Base-by-base conservation (phyloP, 2,113 vertebrate genomes). In the Sarotherodon lohbergeri region DNA sequence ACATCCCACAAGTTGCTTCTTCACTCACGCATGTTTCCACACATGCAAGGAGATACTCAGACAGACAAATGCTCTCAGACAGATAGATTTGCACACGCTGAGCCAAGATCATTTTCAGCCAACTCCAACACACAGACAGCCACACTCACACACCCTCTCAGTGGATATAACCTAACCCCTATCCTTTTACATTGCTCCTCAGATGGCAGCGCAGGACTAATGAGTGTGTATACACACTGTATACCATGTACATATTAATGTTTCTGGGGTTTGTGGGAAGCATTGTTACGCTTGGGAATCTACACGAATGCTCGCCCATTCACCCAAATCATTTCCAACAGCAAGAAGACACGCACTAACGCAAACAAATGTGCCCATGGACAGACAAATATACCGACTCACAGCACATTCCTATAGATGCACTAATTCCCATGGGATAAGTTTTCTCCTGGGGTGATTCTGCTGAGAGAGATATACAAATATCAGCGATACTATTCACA, bases 391-490 rank as follows among this genome's bases (percentile, higher is more conserved):
- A 29, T 55, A 90, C 73, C 52, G 73, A 84, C 88, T 66, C 55
- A 61, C 22, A 19, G 73, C 63, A 85, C 55, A 93, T n/a, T 78
- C 73, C 73, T 50, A 2, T n/a, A 78, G 48, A 78, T 63, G 82
- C 48, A 90, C 83, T 91, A 86, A 92, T 93, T 92, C 88, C 84
- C 84, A 27, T 57, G 90, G 84, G 92, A 88, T 82, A 80, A 61
- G 14, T 82, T 92, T 90, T 92, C 87, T 89, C 84, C 81, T 7
- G 9, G 83, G 52, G 82, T 80, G 88, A 94, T 90, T 94, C 86
- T 94, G 92, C 93, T 90, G 90, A 94, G 86, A 83, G 90, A 87
- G 85, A 84, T 81, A n/a, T 48, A 92, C 90, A 92, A 94, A 89
- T 80, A 94, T 93, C 88, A 92, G 16, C 68, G 29, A 81, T 11